Evolutionary conservation across 2,113 vertebrate species (phyloP), one percentile per base, ranked within the genome.

Genomic region (Colistium nudipinnis): DNA sequence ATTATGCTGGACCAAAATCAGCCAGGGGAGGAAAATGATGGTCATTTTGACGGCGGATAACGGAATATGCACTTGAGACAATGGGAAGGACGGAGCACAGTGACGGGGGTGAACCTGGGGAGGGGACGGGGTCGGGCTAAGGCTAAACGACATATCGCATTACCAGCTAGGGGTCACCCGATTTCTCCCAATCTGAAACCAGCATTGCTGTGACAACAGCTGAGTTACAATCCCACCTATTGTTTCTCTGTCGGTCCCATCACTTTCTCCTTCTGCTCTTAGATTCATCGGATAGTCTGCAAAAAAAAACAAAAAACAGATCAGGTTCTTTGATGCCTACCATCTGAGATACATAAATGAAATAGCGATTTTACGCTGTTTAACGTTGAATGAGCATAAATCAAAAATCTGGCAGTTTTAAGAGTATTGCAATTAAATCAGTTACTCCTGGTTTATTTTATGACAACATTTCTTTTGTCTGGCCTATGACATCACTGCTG

Each of bases 31-130:
- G n/a, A 92, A 89, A 90, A 92, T 92, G 74, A 88, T 77, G 77
- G 88, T 90, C 72, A 91, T 92, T 91, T 83, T 73, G 88, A 80
- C 84, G 67, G 83, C 81, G 76, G 65, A 88, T n/a, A n/a, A n/a
- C n/a, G n/a, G 91, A 92, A 94, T 91, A 89, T 91, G 90, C 89
- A 91, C 90, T 91, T 92, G 90, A 93, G 87, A 89, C 86, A 87
- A 90, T 87, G 83, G 84, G 77, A 89, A 81, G 84, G 85, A 88
- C 87, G 83, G 65, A 86, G 78, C 67, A 33, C 48, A 59, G 81
- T 78, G 74, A 85, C 62, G 52, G 73, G 33, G 67, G 64, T 74
- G 82, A 72, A 87, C 78, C 70, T 63, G 49, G 52, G 56, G 27
- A 81, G 81, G 82, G 76, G 72, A 83, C 62, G 33, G 71, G 90